Evolutionary conservation across 2,113 vertebrate genomes (phyloP).

Genomic region (Pseudorectes ferrugineus): DNA sequence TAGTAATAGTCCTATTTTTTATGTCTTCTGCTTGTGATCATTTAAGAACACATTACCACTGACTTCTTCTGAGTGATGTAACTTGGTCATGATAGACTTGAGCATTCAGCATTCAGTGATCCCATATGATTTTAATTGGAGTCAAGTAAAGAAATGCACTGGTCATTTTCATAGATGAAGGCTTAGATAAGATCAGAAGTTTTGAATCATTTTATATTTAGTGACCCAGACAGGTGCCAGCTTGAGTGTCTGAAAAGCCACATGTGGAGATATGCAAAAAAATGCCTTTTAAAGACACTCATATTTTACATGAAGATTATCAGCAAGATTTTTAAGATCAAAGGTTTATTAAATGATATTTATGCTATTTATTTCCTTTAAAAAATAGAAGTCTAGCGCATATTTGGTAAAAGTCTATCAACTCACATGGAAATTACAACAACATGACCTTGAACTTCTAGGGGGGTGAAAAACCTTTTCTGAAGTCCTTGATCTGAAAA

Average conservation of each 20-base stretch:
- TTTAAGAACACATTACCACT: conserved; percentile 2
- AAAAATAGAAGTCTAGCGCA: background rate
- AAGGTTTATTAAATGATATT: background rate
- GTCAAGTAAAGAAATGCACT: conserved; percentile 5
- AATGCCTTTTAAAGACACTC: background rate
- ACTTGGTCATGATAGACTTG: background rate
- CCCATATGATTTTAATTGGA: conserved; percentile 49
- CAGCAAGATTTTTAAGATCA: background rate
- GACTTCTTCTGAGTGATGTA: background rate
- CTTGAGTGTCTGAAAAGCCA: background rate
- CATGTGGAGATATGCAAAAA: background rate
- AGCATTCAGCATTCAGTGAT: background rate
- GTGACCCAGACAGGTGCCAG: background rate
- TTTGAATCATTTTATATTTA: conserved; percentile 32
- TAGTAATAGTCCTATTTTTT: background rate
- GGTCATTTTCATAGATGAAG: conserved; percentile 12
- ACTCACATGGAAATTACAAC: background rate
- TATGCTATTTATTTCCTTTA: background rate
- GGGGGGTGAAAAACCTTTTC: background rate
- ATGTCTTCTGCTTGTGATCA: conserved; percentile 15
- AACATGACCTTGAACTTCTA: background rate
- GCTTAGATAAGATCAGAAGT: background rate
- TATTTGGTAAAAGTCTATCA: background rate
- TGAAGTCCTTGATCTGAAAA: background rate
- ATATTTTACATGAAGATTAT: background rate